Conservation (phyloP, 2,113 vertebrate genomes). For the Felis catus region DNA sequence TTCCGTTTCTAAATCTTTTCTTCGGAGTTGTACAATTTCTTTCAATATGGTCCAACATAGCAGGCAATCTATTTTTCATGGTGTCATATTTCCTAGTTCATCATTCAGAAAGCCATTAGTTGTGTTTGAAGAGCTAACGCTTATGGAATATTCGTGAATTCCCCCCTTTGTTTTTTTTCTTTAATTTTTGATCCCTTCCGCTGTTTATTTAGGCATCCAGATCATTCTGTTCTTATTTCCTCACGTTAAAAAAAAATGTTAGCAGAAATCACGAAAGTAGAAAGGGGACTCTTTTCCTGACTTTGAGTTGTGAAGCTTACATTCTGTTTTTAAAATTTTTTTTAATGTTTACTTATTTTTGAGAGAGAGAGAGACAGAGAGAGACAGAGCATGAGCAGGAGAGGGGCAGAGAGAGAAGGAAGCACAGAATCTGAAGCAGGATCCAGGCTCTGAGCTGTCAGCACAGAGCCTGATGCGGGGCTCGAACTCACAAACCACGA, state of each 20-base stretch:
- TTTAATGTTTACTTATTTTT: too few species aligned
- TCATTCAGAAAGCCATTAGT: not conserved
- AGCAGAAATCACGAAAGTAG: not conserved
- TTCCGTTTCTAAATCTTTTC: slow-evolving; percentile 1
- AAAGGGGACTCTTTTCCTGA: not conserved
- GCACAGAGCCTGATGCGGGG: too few species aligned
- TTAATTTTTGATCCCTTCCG: not conserved
- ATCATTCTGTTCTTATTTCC: not conserved
- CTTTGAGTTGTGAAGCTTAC: not conserved
- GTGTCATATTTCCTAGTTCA: not conserved
- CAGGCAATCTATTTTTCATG: not conserved
- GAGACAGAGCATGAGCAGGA: too few species aligned
- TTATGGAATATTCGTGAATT: not conserved
- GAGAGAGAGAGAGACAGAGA: too few species aligned
- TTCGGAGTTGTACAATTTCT: not conserved
- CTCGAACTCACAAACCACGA: too few species aligned
- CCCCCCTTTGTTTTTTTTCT: not conserved
- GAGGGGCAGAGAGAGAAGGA: too few species aligned
- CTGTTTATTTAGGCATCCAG: not conserved
- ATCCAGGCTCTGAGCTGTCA: too few species aligned
- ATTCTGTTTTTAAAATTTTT: not conserved
- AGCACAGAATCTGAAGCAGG: too few species aligned
- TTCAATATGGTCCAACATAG: not conserved
- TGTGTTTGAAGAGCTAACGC: not conserved
- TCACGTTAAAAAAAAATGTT: not conserved